These are phyloP conservation scores for Galemys pyrenaicus DNA, from an alignment of 2,113 vertebrate species.

Conservation along the genomic window DNA sequence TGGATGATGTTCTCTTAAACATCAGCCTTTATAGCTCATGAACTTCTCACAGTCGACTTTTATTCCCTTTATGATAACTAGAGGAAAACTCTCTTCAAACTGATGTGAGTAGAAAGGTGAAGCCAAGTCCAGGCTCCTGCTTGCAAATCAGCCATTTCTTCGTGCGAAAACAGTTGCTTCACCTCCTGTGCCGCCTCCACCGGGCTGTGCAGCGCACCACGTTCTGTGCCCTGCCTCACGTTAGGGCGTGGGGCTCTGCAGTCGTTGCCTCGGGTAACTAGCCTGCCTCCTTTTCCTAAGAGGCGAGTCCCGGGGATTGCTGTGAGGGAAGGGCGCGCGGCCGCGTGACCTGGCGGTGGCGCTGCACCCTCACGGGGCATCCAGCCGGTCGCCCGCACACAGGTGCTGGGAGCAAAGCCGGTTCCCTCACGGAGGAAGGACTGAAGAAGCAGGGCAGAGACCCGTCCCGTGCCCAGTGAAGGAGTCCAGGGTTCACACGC, in stretches of 20 bases:
- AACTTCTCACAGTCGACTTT: not conserved
- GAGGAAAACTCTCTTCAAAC: not conserved
- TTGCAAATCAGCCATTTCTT: not conserved
- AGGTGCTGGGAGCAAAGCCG: not conserved
- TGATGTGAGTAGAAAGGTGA: slow-evolving; percentile 12
- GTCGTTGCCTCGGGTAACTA: not conserved
- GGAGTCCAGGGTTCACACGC: not conserved
- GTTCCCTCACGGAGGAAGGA: not conserved
- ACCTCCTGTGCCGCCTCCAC: not conserved
- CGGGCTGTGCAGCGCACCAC: not conserved
- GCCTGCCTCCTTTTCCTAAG: slow-evolving; percentile 21
- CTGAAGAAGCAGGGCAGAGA: not conserved
- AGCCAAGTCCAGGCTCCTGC: not conserved
- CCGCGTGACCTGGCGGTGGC: too few relatives aligned
- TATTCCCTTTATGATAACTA: not conserved
- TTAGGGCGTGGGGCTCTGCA: not conserved
- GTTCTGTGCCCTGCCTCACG: not conserved
- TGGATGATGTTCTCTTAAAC: not conserved
- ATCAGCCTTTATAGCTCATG: not conserved
- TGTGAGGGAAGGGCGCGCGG: too few relatives aligned
- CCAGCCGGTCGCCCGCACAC: not conserved
- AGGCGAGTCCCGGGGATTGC: not conserved
- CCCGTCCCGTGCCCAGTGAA: not conserved
- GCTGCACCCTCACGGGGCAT: too few relatives aligned
- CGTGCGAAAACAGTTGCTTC: not conserved